Conservation (phyloP, 2,113 vertebrate genomes). For the Struthio camelus region DNA sequence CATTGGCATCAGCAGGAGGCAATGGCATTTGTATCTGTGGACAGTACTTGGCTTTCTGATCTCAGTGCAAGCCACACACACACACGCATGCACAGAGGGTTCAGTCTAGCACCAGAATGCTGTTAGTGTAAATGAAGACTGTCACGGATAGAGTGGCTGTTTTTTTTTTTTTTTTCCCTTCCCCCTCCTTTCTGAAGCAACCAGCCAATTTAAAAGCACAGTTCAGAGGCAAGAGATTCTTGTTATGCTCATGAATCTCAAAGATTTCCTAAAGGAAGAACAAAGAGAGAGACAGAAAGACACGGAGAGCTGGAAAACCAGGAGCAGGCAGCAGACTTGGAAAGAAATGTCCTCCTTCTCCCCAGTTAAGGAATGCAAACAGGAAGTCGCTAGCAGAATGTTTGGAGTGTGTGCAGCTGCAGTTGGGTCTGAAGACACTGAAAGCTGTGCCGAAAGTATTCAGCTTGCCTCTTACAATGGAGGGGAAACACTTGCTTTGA, state of each 20-base stretch:
- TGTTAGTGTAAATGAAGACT: not conserved
- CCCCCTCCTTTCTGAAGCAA: not conserved
- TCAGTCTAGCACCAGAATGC: not conserved
- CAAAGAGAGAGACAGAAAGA: slow-evolving; percentile 49
- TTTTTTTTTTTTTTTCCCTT: not conserved
- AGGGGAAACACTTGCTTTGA: slow-evolving; percentile 81
- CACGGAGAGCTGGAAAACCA: slow-evolving; percentile 66
- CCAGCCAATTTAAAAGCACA: slow-evolving; percentile 34
- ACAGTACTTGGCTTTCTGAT: not conserved
- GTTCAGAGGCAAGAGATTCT: slow-evolving; percentile 30
- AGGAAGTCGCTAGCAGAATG: slow-evolving; percentile 76
- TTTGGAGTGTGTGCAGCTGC: slow-evolving; percentile 82
- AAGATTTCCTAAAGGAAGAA: slow-evolving; percentile 61
- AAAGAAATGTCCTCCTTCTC: slow-evolving; percentile 70
- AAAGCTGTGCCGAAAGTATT: slow-evolving; percentile 77
- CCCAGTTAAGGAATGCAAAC: slow-evolving; percentile 71
- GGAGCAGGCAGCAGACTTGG: slow-evolving; percentile 61
- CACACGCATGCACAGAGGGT: not conserved
- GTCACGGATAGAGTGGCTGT: not conserved
- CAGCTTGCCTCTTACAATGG: slow-evolving; percentile 76
- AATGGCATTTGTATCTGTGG: not conserved
- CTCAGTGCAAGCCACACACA: not conserved
- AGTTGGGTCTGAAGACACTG: slow-evolving; percentile 76
- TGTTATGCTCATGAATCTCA: slow-evolving; percentile 54
- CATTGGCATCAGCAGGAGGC: not conserved